Conservation (phyloP, 1,140 invertebrate genomes). For the Augochlora pura region DNA sequence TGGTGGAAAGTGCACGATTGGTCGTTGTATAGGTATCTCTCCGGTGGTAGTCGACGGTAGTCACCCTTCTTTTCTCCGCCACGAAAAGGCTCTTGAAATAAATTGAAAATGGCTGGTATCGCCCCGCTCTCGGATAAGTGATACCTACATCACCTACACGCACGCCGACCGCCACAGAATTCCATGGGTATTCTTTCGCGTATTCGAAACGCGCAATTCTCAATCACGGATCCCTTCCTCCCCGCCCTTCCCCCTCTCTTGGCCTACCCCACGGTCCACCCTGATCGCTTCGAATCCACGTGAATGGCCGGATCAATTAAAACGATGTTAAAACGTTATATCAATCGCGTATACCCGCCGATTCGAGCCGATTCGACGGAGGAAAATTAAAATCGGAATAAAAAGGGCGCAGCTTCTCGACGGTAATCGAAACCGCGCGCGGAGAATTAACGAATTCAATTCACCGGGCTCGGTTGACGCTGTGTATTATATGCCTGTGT, state of each 20-base stretch:
- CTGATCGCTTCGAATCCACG: conserved; percentile 28
- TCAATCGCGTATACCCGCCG: background rate
- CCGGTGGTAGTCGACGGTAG: background rate
- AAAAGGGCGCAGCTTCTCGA: background rate
- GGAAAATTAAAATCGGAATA: background rate
- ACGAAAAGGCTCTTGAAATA: conserved; percentile 76
- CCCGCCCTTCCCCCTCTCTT: background rate
- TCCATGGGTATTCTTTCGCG: conserved; percentile 45
- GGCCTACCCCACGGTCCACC: background rate
- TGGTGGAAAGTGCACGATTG: too few species aligned
- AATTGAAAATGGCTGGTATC: conserved; percentile 77
- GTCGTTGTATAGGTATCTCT: too few species aligned
- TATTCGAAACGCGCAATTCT: conserved; percentile 50
- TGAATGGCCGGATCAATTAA: conserved; percentile 54
- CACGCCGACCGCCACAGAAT: conserved; percentile 45
- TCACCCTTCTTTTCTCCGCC: conserved; percentile 72
- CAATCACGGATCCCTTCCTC: conserved; percentile 22
- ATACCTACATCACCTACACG: conserved; percentile 71
- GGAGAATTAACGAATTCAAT: conserved; percentile 24
- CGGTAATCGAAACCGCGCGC: background rate
- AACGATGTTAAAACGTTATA: conserved; percentile 35
- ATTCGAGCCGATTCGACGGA: background rate
- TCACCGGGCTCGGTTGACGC: background rate
- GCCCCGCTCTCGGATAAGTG: conserved; percentile 72
- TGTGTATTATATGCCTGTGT: too few species aligned